Base-by-base conservation (phyloP, 2,888 invertebrate genomes). In the Notodonta dromedarius region DNA sequence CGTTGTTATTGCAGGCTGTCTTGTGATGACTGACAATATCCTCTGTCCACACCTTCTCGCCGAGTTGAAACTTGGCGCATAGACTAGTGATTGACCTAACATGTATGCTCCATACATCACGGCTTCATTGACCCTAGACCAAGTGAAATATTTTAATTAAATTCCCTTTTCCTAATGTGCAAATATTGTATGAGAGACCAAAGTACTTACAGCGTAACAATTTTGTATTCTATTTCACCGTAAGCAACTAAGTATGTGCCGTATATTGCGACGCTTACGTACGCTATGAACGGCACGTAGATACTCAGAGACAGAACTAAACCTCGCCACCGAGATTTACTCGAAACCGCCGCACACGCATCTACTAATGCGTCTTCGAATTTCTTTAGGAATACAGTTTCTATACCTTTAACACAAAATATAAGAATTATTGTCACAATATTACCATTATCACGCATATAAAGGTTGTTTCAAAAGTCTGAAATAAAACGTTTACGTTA, bases 21-120 rank as follows among this genome's bases (percentile, higher is more conserved):
- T 80, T 35, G 81, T 79, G 50, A 93, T 90, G 32, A 89, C 69
- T 0, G 87, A 73, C 1, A 93, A 65, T 6, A 93, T 90, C 55
- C 91, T 82, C 0, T 90, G 87, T 5, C 86, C 93, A 55, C 90
- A 89, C 2, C 80, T 74, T 72, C 96, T 95, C 0, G 96, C 97
- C 14, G 95, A 95, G 76, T 95, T 96, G 68, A 96, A 96, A 79
- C 96, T 96, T 0, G 97, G 97, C 0, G 96, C 96, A 81, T 96
- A 97, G 0, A 96, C 96, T 53, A 97, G 84, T 0, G 96, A 96
- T 82, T 96, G 96, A 0, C 96, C 97, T 72, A 97, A 83, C 96
- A 96, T 96, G 94, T 96, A 96, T 0, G 96, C 96, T 7, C 97
- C 97, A 69, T 96, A 96, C 84, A 97, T 96, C 4, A 97, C 86